Conservation (phyloP, 2,797 vertebrate species). For the Pelobates cultripes region DNA sequence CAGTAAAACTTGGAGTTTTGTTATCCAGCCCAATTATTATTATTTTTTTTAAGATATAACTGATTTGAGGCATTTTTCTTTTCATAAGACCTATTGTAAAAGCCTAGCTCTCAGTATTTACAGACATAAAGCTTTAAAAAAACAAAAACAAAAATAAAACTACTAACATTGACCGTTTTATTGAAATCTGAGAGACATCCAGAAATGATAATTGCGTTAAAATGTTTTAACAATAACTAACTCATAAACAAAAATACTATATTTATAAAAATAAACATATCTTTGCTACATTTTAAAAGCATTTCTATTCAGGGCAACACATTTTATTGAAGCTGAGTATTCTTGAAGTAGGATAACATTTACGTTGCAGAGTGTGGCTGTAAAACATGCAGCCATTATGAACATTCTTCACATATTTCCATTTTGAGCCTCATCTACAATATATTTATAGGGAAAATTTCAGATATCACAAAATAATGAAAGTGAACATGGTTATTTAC, state of each 20-base stretch:
- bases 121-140: not conserved
- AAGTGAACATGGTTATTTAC: too few species aligned
- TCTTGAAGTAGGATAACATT: not conserved
- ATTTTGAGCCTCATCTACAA: too few species aligned
- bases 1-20: too few species aligned
- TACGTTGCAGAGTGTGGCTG: not conserved
- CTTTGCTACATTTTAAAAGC: not conserved
- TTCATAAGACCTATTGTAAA: not conserved
- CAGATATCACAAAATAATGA: too few species aligned
- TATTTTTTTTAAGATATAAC: not conserved
- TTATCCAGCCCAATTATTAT: too few species aligned
- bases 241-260: not conserved
- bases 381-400: too few species aligned
- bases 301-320: not conserved
- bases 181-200: not conserved
- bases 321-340: not conserved
- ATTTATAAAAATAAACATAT: not conserved
- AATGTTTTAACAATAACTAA: not conserved
- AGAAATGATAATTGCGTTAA: not conserved
- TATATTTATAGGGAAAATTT: too few species aligned
- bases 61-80: not conserved
- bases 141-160: not conserved
- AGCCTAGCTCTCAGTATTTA: not conserved
- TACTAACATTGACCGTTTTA: not conserved
- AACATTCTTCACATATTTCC: too few species aligned